Percentiles rank a stretch among this genome's conserved stretches.
Conservation (phyloP, 2,113 vertebrate species). For the Hemicordylus capensis region DNA sequence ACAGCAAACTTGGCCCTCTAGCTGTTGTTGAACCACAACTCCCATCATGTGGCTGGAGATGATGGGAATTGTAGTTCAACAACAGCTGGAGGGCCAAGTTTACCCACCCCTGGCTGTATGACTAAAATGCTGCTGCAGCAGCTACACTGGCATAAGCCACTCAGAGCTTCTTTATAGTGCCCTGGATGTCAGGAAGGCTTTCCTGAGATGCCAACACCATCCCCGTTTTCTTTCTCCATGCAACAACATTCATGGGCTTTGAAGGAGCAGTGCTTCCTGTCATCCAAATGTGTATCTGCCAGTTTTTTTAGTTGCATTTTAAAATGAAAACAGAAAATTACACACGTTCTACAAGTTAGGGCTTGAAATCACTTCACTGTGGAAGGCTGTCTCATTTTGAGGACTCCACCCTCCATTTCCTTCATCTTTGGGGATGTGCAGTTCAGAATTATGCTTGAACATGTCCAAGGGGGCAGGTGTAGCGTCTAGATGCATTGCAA, state of each 20-base stretch:
- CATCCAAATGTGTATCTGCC: not conserved
- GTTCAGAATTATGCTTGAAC: slow-evolving; percentile 57
- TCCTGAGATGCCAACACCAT: slow-evolving; percentile 37
- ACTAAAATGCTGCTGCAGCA: not conserved
- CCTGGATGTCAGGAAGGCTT: not conserved
- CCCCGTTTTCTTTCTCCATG: slow-evolving; percentile 18
- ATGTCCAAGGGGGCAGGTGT: slow-evolving; percentile 64
- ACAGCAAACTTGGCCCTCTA: no score
- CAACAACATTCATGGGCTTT: not conserved
- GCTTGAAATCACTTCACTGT: slow-evolving; percentile 58
- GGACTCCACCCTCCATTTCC: slow-evolving; percentile 51
- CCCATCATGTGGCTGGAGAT: no score
- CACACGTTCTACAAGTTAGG: slow-evolving; percentile 62
- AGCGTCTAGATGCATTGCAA: slow-evolving; percentile 54
- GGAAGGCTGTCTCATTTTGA: slow-evolving; percentile 60
- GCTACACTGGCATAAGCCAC: not conserved
- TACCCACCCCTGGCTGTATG: no score
- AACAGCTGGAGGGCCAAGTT: no score
- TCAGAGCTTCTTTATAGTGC: not conserved
- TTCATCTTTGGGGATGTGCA: slow-evolving; percentile 55
- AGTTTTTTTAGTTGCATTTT: not conserved
- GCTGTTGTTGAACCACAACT: no score
- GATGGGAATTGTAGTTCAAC: no score
- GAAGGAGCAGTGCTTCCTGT: not conserved
- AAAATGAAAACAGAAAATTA: not conserved